phyloP scores from a whole-genome alignment of 1,140 invertebrate species.

The Drosophila paulistorum region DNA sequence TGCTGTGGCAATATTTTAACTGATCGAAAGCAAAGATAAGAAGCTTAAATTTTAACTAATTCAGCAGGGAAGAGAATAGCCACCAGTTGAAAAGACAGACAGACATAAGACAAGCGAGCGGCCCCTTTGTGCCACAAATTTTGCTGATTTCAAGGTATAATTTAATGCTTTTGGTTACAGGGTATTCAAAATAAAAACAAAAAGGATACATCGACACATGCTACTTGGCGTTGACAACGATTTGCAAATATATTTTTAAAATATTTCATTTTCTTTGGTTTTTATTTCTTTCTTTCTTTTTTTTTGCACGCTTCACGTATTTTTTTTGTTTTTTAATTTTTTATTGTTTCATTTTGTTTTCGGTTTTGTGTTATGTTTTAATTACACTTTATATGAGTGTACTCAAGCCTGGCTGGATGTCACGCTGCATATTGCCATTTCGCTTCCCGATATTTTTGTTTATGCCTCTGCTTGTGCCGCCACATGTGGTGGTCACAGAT shows the following conservation, averaged over 20 bases:
- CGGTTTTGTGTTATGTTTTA: constrained; percentile 72
- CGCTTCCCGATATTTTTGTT: constrained; percentile 29
- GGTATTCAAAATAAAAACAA: not conserved
- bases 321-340: constrained; percentile 36
- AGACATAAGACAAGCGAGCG: too few relatives aligned
- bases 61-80: too few relatives aligned
- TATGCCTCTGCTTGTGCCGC: constrained; percentile 33
- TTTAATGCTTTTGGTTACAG: not conserved
- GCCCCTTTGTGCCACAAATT: not conserved
- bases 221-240: constrained; percentile 45
- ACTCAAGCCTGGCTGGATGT: constrained; percentile 16
- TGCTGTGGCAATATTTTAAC: too few relatives aligned
- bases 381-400: constrained; percentile 55
- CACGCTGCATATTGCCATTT: constrained; percentile 19
- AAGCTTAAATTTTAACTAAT: not conserved
- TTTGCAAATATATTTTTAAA: constrained; percentile 28
- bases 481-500: constrained; percentile 70
- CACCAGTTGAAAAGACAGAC: too few relatives aligned
- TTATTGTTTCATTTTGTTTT: constrained; percentile 32
- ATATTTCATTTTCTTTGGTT: constrained; percentile 26
- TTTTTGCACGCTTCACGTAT: constrained; percentile 19
- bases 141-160: not conserved
- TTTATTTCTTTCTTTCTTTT: not conserved
- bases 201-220: constrained; percentile 48
- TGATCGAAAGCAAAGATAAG: not conserved